Percentiles rank a stretch among this genome's conserved stretches.
These are phyloP conservation scores for Trichonephila clavata DNA, from an alignment of 1,140 invertebrate genomes.

Conservation along the genomic window DNA sequence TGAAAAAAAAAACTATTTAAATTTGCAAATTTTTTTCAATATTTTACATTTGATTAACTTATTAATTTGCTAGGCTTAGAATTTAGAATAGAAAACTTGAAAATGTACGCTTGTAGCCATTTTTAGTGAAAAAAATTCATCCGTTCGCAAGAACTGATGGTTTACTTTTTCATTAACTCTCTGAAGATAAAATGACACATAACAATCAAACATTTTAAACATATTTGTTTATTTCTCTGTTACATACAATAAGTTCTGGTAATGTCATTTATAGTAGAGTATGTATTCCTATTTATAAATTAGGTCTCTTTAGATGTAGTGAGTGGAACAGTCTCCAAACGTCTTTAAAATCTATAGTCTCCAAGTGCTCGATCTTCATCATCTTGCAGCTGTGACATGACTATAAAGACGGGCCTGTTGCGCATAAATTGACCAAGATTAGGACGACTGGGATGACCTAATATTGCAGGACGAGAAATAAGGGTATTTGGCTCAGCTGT, in stretches of 20 bases:
- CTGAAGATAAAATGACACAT: neutral
- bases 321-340: constrained; percentile 18
- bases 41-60: too few relatives aligned
- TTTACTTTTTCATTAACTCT: neutral
- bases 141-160: neutral
- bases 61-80: too few relatives aligned
- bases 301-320: neutral
- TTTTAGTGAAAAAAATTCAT: neutral
- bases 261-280: neutral
- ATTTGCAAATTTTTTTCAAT: too few relatives aligned
- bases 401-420: constrained; percentile 73
- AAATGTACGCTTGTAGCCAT: neutral
- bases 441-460: constrained; percentile 39
- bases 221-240: neutral
- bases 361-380: constrained; percentile 64
- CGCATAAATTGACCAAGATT: constrained; percentile 56
- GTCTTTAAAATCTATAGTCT: constrained; percentile 71
- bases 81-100: too few relatives aligned
- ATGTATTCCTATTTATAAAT: neutral
- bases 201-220: neutral
- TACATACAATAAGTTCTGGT: neutral
- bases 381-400: constrained; percentile 61
- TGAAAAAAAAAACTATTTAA: too few relatives aligned
- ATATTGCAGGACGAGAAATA: neutral
- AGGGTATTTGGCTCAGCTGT: neutral